Percentiles rank a stretch among this genome's conserved stretches.
Evolutionary conservation across 53 echinoderm and acorn worm genomes (phyloP).

Genomic region (Paelopatides confundens): DNA sequence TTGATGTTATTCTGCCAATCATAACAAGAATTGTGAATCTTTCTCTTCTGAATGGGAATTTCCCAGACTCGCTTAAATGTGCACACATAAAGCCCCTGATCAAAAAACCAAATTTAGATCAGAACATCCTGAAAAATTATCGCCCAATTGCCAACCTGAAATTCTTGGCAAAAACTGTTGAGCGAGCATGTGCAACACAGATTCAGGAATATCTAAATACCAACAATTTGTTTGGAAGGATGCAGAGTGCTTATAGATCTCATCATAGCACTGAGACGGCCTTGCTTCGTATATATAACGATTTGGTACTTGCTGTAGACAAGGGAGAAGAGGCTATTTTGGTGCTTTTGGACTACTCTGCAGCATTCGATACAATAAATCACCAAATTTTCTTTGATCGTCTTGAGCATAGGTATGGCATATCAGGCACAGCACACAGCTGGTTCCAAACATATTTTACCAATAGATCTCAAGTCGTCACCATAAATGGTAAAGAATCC

Average conservation of each 20-base stretch:
- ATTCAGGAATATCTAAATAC: neutral
- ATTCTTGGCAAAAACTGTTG: constrained; percentile 54
- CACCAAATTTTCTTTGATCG: neutral
- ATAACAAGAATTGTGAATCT: constrained; percentile 49
- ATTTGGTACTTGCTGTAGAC: constrained; percentile 9
- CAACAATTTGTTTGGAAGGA: neutral
- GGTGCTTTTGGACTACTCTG: too few species aligned
- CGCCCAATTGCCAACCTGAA: constrained; percentile 51
- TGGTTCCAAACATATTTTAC: neutral
- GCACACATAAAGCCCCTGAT: constrained; percentile 55
- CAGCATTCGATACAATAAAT: constrained; percentile 38
- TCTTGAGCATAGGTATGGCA: neutral
- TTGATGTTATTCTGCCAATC: constrained; percentile 46
- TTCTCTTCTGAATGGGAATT: constrained; percentile 33
- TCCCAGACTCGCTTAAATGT: constrained; percentile 46
- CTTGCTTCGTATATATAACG: constrained; percentile 14
- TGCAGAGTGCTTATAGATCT: constrained; percentile 11
- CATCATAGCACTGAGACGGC: constrained; percentile 33
- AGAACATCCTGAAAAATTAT: constrained; percentile 37
- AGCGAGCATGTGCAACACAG: constrained; percentile 6
- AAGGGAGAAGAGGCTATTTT: constrained; percentile 11
- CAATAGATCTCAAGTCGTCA: neutral
- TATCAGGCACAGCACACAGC: neutral
- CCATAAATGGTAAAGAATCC: neutral
- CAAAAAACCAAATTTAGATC: constrained; percentile 48